Evolutionary conservation across 1,140 invertebrate species (phyloP), one percentile per base, ranked within the genome.

Genomic region (Dermatophagoides farinae): DNA sequence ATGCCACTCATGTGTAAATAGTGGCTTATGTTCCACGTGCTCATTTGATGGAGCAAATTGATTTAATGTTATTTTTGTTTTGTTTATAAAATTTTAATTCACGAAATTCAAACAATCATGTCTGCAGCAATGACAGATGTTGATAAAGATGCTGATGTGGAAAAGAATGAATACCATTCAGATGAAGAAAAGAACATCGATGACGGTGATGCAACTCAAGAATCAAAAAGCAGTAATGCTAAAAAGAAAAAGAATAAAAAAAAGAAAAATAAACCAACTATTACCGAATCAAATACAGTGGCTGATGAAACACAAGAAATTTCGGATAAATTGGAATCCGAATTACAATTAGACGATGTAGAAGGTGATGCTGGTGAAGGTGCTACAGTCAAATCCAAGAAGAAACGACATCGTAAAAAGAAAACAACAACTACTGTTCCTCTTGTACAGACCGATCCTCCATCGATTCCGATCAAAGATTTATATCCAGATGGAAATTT

Each of bases 401-500:
- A 66, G 61, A 47, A 60, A 46, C 16, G 62, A 64, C 60, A 60
- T 18, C 18, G 50, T 16, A 44, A 44, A 39, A 40, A 23, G 14
- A 47, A 52, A 41, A 1, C 18, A 16, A 23, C 31, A 2, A 12
- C 11, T 6, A 12, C 9, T 50, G 12, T 4, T 22, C 44, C 23
- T 16, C 75, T 75, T 49, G 72, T 75, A 43, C 85, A 89, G 73
- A 88, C 86, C 12, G 77, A 82, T 72, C 88, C 89, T 18, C 88
- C 91, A 12, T 79, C 82, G 18, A 79, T 95, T 67, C 83, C 92
- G 0, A 84, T 97, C 65, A 75, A 78, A 0, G 83, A 91, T 59
- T 74, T 93, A 6, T 97, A 81, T 68, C 80, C 86, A 6, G 80
- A 89, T 76, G 85, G 82, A 72, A 77, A 79, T 63, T 77, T 66